Percentiles rank a stretch among this genome's conserved stretches.
These are phyloP conservation scores for Verasper variegatus DNA, from an alignment of 2,113 vertebrate genomes.

Conservation along the genomic window DNA sequence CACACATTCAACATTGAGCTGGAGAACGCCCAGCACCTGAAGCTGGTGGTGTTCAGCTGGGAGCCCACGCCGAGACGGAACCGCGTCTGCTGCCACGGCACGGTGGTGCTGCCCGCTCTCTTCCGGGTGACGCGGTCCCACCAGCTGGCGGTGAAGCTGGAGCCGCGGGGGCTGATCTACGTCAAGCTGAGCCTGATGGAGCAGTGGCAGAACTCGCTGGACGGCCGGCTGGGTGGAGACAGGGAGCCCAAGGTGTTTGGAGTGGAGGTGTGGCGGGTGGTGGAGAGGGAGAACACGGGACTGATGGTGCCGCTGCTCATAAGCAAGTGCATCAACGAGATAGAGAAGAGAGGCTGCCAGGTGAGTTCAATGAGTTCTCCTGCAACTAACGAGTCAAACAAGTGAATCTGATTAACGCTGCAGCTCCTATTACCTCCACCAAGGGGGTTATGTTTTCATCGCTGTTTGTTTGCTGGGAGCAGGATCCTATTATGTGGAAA, in stretches of 20 bases:
- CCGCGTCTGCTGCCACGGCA: slow-evolving; percentile 94
- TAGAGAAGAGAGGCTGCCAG: slow-evolving; percentile 98
- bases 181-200: slow-evolving; percentile 96
- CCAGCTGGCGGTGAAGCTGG: slow-evolving; percentile 94
- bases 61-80: slow-evolving; percentile 91
- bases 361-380: slow-evolving; percentile 84
- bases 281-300: slow-evolving; percentile 91
- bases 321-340: slow-evolving; percentile 94
- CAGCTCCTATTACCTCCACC: neutral
- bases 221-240: slow-evolving; percentile 80
- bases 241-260: slow-evolving; percentile 90
- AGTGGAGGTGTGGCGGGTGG: slow-evolving; percentile 90
- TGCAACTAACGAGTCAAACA: neutral
- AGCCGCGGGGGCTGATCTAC: slow-evolving; percentile 96
- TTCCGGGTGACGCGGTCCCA: slow-evolving; percentile 92
- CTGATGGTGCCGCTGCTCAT: slow-evolving; percentile 93
- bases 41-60: slow-evolving; percentile 97
- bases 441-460: no score
- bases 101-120: slow-evolving; percentile 90
- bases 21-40: slow-evolving; percentile 97
- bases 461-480: neutral
- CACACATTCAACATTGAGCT: slow-evolving; percentile 99
- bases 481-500: neutral
- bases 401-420: neutral
- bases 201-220: slow-evolving; percentile 94